Base-by-base conservation (phyloP, 2,113 vertebrate genomes). In the Nothoprocta pentlandii region DNA sequence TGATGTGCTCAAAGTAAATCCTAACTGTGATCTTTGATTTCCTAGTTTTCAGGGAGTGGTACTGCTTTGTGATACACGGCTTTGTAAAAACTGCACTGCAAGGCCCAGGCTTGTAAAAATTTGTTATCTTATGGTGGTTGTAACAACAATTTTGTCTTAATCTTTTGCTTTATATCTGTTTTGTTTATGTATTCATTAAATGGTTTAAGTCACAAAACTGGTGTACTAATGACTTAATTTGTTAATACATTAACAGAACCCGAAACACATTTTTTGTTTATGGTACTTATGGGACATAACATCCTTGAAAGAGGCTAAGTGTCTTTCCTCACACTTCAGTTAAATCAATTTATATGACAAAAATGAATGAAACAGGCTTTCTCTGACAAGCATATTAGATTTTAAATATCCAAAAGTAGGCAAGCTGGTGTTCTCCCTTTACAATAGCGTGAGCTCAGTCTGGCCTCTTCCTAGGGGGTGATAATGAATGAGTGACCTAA, bases 111-210 rank as follows among this genome's bases (percentile, higher is more conserved):
- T 87, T 96, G 95, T 95, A 77, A 90, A 86, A 44, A 12, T 54
- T 42, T 36, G 41, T 58, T 71, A 85, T 81, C 74, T 84, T 59
- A n/a, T 70, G 51, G 80, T 82, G 90, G 58, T 70, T 96, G 93
- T 96, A 85, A 82, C 26, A 78, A 56, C 13, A 47, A 85, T 91
- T 96, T 81, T 94, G 93, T 91, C 96, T 90, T 92, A 64, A 85
- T 88, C 51, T 80, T 95, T 82, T 23, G 73, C 94, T 94, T 96
- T 92, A 49, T 93, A 74, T 87, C 66, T 80, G 91, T 66, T 94
- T 88, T 61, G 63, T 75, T 85, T 92, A 82, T 95, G 83, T 91
- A 74, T 79, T 95, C 64, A 98, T 97, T 98, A 98, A 98, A 97
- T 83, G 58, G 47, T 88, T 95, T 90, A 95, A 94, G 78, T 93